A percentile compares a stretch with the other conserved stretches of the same genome.
phyloP scores from a whole-genome alignment of 1,140 invertebrate genomes.

The Drosophila tristis region DNA sequence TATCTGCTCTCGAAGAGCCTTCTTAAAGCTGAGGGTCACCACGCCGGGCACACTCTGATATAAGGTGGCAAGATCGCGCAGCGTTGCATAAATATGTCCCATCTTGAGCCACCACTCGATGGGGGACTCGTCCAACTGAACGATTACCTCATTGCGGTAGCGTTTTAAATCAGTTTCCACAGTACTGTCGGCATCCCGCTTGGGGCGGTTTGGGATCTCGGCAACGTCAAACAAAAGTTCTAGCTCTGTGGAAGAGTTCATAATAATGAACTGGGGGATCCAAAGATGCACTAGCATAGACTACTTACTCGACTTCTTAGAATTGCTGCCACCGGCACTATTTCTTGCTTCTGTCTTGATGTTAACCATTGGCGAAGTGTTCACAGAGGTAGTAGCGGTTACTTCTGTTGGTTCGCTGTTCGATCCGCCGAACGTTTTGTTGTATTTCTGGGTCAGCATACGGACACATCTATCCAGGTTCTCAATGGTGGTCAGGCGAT shows the following conservation, averaged over 20 bases:
- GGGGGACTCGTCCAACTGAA: constrained; percentile 75
- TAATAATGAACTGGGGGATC: neutral
- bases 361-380: constrained; percentile 38
- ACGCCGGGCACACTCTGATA: constrained; percentile 81
- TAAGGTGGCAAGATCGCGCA: constrained; percentile 64
- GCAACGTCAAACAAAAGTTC: constrained; percentile 76
- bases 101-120: constrained; percentile 76
- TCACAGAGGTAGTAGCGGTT: constrained; percentile 39
- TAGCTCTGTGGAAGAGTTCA: constrained; percentile 49
- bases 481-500: constrained; percentile 75
- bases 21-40: constrained; percentile 76
- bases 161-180: constrained; percentile 78
- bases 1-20: constrained; percentile 71
- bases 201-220: constrained; percentile 56
- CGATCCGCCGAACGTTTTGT: constrained; percentile 44
- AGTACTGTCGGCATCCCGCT: constrained; percentile 55
- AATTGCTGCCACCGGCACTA: neutral
- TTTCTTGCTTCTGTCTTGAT: constrained; percentile 61
- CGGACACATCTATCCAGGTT: constrained; percentile 64
- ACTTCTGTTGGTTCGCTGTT: constrained; percentile 46
- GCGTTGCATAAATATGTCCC: constrained; percentile 73
- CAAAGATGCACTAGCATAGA: too few species aligned
- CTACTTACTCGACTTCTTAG: constrained; percentile 72
- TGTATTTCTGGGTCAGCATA: constrained; percentile 71
- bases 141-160: constrained; percentile 75